These are phyloP conservation scores for Aythya baeri DNA, from an alignment of 2,113 vertebrate genomes.

Conservation along the genomic window DNA sequence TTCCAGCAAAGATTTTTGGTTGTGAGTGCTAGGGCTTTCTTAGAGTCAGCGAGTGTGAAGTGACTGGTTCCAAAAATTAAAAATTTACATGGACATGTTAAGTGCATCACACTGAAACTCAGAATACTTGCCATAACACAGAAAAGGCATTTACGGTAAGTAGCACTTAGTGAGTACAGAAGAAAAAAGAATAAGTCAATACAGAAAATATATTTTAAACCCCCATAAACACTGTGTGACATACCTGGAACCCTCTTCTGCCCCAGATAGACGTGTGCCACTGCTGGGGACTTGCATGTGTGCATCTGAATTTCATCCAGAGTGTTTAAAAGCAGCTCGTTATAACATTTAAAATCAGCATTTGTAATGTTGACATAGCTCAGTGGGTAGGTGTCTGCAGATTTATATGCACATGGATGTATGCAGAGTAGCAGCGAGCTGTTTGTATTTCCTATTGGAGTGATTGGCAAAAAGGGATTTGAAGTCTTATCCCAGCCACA, in stretches of 20 bases:
- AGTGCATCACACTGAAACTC: constrained; percentile 76
- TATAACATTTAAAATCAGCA: constrained; percentile 5
- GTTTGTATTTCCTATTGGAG: neutral
- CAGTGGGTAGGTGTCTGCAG: neutral
- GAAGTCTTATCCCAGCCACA: neutral
- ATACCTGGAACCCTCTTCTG: neutral
- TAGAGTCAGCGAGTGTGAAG: constrained; percentile 68
- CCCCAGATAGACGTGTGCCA: neutral
- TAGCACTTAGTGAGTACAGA: constrained; percentile 62
- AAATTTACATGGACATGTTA: constrained; percentile 76
- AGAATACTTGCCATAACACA: constrained; percentile 71
- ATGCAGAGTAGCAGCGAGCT: neutral
- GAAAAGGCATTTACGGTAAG: constrained; percentile 76
- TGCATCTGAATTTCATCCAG: constrained; percentile 19
- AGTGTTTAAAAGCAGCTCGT: constrained; percentile 37
- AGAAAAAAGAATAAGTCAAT: constrained; percentile 17
- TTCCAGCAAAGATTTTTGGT: constrained; percentile 65
- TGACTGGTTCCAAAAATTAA: constrained; percentile 79
- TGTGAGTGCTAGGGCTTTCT: constrained; percentile 49
- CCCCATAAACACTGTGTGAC: neutral
- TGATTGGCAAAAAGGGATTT: neutral
- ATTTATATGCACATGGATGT: neutral
- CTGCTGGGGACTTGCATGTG: neutral
- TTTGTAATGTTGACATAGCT: constrained; percentile 10
- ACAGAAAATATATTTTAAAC: constrained; percentile 53